Percentiles rank a stretch among this genome's conserved stretches.
phyloP scores from a whole-genome alignment of 1,140 invertebrate species.

The Drosophila subpulchrella region DNA sequence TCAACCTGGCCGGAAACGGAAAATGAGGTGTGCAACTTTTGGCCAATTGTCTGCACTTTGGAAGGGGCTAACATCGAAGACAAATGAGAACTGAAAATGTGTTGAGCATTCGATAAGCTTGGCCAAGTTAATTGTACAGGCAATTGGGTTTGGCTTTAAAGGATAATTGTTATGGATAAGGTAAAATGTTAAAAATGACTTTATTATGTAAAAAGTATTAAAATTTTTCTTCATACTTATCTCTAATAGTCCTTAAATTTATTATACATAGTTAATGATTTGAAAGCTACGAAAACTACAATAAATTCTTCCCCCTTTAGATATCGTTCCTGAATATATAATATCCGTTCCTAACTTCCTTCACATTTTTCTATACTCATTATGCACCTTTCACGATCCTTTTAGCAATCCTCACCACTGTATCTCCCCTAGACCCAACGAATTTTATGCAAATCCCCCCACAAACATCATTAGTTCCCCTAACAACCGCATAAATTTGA shows the following conservation, averaged over 20 bases:
- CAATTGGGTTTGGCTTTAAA: constrained; percentile 7
- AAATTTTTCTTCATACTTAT: too few species aligned
- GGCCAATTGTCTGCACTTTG: constrained; percentile 37
- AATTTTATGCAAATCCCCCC: constrained; percentile 55
- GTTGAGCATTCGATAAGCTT: constrained; percentile 36
- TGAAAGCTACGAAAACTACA: too few species aligned
- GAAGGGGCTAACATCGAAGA: neutral
- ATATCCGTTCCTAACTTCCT: neutral
- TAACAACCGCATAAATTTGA: constrained; percentile 81
- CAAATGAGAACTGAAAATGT: constrained; percentile 44
- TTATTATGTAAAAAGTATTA: too few species aligned
- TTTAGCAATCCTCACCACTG: constrained; percentile 17
- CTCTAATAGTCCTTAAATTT: too few species aligned
- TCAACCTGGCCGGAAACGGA: constrained; percentile 56
- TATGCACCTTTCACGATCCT: constrained; percentile 9
- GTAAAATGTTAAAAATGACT: neutral
- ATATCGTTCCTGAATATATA: neutral
- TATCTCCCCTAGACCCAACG: constrained; percentile 1
- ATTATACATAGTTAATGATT: too few species aligned
- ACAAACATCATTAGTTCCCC: constrained; percentile 54
- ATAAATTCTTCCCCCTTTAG: neutral
- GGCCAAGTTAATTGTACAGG: constrained; percentile 27
- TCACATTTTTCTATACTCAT: neutral
- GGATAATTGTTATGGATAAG: constrained; percentile 5
- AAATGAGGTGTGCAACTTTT: constrained; percentile 69